Evolutionary conservation across 2,888 invertebrate genomes (phyloP).

Genomic region (Trissoscelio sp.): DNA sequence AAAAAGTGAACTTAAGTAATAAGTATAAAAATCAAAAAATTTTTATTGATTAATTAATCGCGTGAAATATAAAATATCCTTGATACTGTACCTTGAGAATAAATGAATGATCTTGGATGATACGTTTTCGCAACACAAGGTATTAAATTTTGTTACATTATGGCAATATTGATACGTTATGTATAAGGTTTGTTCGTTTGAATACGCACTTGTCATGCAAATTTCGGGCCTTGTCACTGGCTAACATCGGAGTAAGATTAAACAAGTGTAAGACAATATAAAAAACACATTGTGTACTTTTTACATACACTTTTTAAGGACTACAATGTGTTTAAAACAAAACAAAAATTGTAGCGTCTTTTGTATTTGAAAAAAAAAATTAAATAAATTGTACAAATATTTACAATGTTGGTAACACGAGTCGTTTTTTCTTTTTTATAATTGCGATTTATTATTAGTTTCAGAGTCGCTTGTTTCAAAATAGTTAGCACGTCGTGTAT

Average conservation of each 20-base stretch:
- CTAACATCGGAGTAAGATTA: conserved; percentile 32
- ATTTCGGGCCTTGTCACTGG: conserved; percentile 30
- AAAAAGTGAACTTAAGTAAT: background rate
- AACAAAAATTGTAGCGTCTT: conserved; percentile 18
- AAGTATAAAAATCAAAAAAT: conserved; percentile 24
- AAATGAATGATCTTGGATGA: conserved; percentile 60
- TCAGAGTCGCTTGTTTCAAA: background rate
- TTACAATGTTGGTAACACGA: background rate
- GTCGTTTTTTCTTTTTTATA: background rate
- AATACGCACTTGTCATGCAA: conserved; percentile 25
- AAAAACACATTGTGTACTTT: conserved; percentile 24
- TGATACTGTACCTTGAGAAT: conserved; percentile 64
- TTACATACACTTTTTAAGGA: conserved; percentile 22
- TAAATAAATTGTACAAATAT: conserved; percentile 10
- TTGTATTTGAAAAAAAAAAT: conserved; percentile 25
- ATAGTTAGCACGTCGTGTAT: conserved; percentile 16
- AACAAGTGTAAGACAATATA: conserved; percentile 47
- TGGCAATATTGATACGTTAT: conserved; percentile 62
- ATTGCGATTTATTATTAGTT: background rate
- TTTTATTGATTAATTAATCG: conserved; percentile 12
- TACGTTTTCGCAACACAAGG: conserved; percentile 52
- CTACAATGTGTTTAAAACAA: conserved; percentile 18
- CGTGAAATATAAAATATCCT: conserved; percentile 20
- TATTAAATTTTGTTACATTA: conserved; percentile 59
- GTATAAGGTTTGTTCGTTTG: conserved; percentile 51